Conservation (phyloP, 2,113 vertebrate genomes). For the Egretta garzetta region DNA sequence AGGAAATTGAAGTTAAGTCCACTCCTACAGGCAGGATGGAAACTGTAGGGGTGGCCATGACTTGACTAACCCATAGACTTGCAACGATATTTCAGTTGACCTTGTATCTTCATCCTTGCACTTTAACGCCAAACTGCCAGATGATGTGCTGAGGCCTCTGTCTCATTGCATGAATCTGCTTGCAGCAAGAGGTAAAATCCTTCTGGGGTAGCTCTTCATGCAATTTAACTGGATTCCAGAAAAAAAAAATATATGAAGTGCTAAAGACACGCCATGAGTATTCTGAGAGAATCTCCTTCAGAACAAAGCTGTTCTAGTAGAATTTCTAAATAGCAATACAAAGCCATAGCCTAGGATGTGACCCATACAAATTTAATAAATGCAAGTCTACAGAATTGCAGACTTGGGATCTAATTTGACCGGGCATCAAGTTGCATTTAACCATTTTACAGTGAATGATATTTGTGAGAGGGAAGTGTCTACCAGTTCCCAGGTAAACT, state of each 20-base stretch:
- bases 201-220: not conserved
- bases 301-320: not conserved
- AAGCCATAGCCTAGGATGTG: not conserved
- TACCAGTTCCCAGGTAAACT: not conserved
- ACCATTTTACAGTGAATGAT: not conserved
- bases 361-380: not conserved
- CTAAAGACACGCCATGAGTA: not conserved
- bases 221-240: not conserved
- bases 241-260: not conserved
- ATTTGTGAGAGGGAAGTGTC: not conserved
- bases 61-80: not conserved
- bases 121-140: not conserved
- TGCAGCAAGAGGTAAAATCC: not conserved
- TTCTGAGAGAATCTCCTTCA: not conserved
- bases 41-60: not conserved
- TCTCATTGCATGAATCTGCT: not conserved
- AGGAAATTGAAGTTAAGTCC: not conserved
- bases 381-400: not conserved
- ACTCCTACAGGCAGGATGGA: not conserved
- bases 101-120: not conserved
- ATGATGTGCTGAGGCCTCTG: not conserved
- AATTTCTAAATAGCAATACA: not conserved
- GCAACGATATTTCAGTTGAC: fast-evolving
- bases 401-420: not conserved
- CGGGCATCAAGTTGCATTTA: not conserved